Conservation (phyloP, 1,140 invertebrate genomes). For the Lepidurus apus region DNA sequence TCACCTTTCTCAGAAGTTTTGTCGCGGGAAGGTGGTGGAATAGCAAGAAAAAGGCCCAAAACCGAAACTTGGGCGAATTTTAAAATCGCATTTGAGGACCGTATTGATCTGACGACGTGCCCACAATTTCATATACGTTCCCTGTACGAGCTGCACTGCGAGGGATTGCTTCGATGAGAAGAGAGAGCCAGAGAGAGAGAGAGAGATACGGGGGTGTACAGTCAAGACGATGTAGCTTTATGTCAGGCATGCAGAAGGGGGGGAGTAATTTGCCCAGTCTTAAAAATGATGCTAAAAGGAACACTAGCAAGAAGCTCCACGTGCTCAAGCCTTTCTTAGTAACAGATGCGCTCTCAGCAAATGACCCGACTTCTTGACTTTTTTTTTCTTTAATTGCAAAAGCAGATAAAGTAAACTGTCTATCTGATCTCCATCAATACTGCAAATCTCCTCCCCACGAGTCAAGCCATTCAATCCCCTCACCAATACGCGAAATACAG, state of each 20-base stretch:
- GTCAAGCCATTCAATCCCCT: too few species aligned
- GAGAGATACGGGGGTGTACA: neutral
- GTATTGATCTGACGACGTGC: constrained; percentile 7
- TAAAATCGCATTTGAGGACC: neutral
- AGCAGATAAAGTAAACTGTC: too few species aligned
- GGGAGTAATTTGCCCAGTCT: neutral
- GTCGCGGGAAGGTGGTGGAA: too few species aligned
- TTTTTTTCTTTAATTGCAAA: too few species aligned
- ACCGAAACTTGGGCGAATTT: neutral
- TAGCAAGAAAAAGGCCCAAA: neutral
- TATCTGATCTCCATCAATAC: too few species aligned
- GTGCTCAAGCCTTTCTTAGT: constrained; percentile 1
- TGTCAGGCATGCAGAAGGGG: neutral
- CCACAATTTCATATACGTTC: neutral
- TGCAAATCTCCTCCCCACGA: too few species aligned
- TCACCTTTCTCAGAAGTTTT: too few species aligned
- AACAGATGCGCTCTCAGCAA: neutral
- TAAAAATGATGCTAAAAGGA: neutral
- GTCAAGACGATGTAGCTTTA: neutral
- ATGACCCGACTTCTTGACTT: neutral
- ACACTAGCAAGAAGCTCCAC: neutral
- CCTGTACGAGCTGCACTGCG: neutral
- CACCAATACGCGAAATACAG: too few species aligned
- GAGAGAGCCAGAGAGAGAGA: neutral
- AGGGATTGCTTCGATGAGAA: neutral